A percentile compares a stretch with the other conserved stretches of the same genome.
These are phyloP conservation scores for Heliconius hortense DNA, from an alignment of 2,888 invertebrate species.

Conservation along the genomic window DNA sequence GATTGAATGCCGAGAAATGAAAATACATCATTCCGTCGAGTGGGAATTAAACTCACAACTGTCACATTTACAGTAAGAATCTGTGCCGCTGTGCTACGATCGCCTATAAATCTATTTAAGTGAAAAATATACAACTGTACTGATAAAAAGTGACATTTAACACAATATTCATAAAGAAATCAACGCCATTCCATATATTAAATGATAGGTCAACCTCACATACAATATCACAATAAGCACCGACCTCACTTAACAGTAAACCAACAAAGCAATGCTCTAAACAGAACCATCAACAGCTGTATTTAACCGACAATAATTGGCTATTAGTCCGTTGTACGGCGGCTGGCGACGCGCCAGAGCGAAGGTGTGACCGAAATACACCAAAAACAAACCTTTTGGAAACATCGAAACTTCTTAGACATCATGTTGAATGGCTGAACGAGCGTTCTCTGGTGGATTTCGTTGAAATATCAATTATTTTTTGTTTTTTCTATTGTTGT, in stretches of 20 bases:
- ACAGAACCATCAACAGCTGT: conserved; percentile 34
- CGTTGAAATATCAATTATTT: background rate
- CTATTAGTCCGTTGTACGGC: conserved; percentile 51
- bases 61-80: too few relatives aligned
- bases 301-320: conserved; percentile 49
- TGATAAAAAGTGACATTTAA: background rate
- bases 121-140: background rate
- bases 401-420: conserved; percentile 26
- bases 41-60: too few relatives aligned
- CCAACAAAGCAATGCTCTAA: conserved; percentile 15
- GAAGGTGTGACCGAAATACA: conserved; percentile 43
- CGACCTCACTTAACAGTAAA: background rate
- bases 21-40: too few relatives aligned
- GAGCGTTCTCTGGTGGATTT: background rate
- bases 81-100: background rate
- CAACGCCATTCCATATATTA: background rate
- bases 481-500: background rate
- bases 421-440: conserved; percentile 18
- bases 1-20: too few relatives aligned
- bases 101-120: background rate
- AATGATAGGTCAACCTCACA: background rate
- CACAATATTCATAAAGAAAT: background rate
- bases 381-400: conserved; percentile 36
- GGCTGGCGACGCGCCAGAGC: conserved; percentile 44
- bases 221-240: background rate